Conservation (phyloP, 1,140 invertebrate genomes). For the Daktulosphaira vitifoliae region DNA sequence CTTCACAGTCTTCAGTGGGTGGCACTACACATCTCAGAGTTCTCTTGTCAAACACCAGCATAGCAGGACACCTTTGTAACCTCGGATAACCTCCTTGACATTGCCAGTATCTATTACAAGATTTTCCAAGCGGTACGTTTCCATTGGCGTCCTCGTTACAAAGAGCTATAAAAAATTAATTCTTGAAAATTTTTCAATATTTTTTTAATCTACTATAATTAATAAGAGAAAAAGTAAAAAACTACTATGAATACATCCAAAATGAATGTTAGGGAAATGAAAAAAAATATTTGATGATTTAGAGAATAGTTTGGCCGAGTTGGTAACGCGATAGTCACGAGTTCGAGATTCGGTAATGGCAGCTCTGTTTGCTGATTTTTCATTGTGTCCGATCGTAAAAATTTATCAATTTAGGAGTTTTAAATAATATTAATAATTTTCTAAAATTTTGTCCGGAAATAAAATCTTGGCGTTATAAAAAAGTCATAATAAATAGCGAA, state of each 20-base stretch:
- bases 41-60: conserved; percentile 77
- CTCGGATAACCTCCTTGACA: conserved; percentile 86
- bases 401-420: no score
- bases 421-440: no score
- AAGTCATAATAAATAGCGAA: no score
- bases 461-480: no score
- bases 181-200: background rate
- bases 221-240: background rate
- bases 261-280: background rate
- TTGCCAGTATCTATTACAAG: conserved; percentile 87
- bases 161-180: conserved; percentile 56
- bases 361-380: no score
- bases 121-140: conserved; percentile 69
- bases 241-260: background rate
- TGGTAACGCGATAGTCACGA: no score
- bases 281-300: no score
- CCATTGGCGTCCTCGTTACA: conserved; percentile 82
- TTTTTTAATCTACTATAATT: background rate
- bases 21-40: conserved; percentile 76
- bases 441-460: no score
- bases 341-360: no score
- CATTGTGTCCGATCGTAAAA: no score
- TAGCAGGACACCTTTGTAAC: conserved; percentile 78
- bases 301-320: no score
- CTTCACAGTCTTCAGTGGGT: conserved; percentile 77